These are phyloP conservation scores for Scartelaos histophorus DNA, from an alignment of 2,113 vertebrate species.

Conservation along the genomic window DNA sequence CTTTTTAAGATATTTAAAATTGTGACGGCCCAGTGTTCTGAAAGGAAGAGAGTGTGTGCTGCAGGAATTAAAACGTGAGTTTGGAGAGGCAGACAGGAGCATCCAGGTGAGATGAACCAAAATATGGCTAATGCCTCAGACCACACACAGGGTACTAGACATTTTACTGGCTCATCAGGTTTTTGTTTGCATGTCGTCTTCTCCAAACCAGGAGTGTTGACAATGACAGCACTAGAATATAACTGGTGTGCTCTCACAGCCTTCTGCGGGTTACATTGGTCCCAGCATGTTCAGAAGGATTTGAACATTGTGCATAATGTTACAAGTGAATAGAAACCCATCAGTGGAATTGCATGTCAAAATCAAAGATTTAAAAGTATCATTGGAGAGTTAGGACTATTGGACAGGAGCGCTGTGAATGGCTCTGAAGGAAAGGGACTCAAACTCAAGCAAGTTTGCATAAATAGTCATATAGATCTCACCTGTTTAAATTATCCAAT, in stretches of 20 bases:
- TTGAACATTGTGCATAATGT: neutral
- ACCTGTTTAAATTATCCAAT: neutral
- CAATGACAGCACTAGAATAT: neutral
- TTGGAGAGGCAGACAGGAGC: no score
- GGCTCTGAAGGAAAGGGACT: neutral
- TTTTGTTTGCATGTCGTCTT: neutral
- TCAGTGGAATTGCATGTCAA: neutral
- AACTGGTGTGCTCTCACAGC: neutral
- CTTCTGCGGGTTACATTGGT: neutral
- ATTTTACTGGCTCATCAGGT: no score
- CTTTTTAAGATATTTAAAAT: no score
- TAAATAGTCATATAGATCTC: neutral
- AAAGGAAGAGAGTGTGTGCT: no score
- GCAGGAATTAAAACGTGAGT: no score
- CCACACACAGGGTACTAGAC: no score
- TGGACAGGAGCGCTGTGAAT: neutral
- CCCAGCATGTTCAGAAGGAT: neutral
- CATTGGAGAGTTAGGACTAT: neutral
- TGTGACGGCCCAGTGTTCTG: no score
- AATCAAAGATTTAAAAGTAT: no score
- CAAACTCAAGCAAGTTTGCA: neutral
- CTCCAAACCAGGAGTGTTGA: neutral
- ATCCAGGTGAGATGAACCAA: no score
- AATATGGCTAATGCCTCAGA: no score
- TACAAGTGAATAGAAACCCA: neutral